Conservation (phyloP, 2,113 vertebrate species). For the Alaudala cheleensis region DNA sequence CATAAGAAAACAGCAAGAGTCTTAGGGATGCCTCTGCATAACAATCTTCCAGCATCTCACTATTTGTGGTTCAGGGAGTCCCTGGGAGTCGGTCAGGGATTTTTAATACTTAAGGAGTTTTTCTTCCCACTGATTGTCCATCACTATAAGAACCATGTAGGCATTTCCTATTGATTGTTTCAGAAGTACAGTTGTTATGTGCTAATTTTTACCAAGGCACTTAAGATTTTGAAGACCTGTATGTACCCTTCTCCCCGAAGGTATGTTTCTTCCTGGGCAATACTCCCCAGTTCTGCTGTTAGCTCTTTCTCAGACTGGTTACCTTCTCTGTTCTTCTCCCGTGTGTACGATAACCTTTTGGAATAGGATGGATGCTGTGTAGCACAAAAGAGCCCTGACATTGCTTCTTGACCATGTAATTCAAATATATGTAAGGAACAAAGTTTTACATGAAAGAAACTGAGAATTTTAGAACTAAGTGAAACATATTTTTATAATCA, state of each 20-base stretch:
- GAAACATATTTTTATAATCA: background rate
- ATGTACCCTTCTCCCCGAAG: background rate
- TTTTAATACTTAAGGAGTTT: background rate
- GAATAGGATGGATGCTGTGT: background rate
- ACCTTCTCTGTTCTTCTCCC: background rate
- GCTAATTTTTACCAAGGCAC: background rate
- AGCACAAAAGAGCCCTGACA: background rate
- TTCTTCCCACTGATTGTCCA: background rate
- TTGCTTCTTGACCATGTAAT: background rate
- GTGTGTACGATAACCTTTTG: background rate
- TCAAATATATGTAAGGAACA: background rate
- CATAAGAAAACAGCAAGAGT: rapidly evolving
- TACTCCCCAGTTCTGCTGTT: background rate
- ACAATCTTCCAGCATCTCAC: background rate
- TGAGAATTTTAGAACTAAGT: background rate
- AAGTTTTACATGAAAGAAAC: background rate
- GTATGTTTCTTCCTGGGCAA: background rate
- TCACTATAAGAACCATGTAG: background rate
- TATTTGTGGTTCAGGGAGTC: background rate
- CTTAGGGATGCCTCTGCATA: background rate
- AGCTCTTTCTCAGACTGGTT: background rate
- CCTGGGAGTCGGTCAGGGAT: background rate
- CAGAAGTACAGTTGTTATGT: background rate
- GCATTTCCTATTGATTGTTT: background rate
- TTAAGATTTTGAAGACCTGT: background rate